Conservation (phyloP, 2,113 vertebrate genomes). For the Hippocampus zosterae region DNA sequence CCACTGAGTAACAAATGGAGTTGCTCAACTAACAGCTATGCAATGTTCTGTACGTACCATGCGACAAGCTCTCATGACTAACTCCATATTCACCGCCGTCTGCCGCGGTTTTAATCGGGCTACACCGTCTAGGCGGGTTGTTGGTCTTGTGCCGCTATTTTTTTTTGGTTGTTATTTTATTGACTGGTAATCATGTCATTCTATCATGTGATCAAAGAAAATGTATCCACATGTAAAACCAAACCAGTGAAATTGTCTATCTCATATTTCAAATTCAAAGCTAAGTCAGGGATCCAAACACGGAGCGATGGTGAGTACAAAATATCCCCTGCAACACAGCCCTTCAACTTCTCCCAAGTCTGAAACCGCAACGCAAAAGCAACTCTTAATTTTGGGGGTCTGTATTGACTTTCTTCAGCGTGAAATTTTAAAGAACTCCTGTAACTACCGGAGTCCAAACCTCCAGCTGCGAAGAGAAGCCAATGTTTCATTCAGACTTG, state of each 20-base stretch:
- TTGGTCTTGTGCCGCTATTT: constrained; percentile 57
- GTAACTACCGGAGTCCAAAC: background rate
- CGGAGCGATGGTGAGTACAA: constrained; percentile 79
- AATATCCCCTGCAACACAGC: constrained; percentile 56
- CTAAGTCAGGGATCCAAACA: constrained; percentile 84
- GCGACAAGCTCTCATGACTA: constrained; percentile 42
- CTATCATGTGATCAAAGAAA: constrained; percentile 51
- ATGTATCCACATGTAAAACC: constrained; percentile 46
- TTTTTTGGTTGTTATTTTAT: constrained; percentile 12
- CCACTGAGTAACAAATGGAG: constrained; percentile 19
- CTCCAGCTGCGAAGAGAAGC: constrained; percentile 1
- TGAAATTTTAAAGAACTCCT: background rate
- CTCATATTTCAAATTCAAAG: constrained; percentile 78
- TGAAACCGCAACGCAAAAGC: constrained; percentile 26
- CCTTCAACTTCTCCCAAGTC: constrained; percentile 53
- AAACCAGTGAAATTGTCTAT: constrained; percentile 77
- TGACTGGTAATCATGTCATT: constrained; percentile 30
- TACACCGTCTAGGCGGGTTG: constrained; percentile 28
- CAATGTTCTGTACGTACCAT: constrained; percentile 36
- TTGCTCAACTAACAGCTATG: constrained; percentile 41
- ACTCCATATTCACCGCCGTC: constrained; percentile 29
- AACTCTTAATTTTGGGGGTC: constrained; percentile 7
- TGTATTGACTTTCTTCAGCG: background rate
- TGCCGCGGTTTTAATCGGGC: constrained; percentile 37
- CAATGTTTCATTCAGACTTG: constrained; percentile 37